These are phyloP conservation scores for Novumbra hubbsi DNA, from an alignment of 2,797 vertebrate species.

Conservation along the genomic window DNA sequence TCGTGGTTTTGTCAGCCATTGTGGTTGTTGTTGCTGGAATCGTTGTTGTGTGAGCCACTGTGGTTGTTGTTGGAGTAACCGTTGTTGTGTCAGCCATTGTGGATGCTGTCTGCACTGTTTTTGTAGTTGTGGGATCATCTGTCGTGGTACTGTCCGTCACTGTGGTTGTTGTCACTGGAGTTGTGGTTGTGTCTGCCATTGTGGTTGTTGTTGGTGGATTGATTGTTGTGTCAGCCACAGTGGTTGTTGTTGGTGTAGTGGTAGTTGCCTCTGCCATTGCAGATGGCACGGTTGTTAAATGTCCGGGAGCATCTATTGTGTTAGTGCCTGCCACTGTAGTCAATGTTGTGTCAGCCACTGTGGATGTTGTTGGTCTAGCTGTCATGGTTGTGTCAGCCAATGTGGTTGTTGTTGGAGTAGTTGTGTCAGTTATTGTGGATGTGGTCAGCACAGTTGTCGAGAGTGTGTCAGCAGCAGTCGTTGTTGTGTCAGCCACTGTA, in stretches of 20 bases:
- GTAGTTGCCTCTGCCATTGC: too few species aligned
- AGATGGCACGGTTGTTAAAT: too few species aligned
- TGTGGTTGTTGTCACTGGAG: background rate
- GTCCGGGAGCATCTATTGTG: background rate
- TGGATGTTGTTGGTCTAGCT: background rate
- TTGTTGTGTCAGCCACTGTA: too few species aligned
- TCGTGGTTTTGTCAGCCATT: too few species aligned
- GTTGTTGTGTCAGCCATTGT: background rate
- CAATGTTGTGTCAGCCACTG: too few species aligned
- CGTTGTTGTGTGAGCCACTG: background rate
- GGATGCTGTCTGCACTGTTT: background rate
- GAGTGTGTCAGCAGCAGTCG: background rate
- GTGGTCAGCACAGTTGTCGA: too few species aligned
- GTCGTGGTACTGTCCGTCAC: background rate
- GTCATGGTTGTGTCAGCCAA: too few species aligned
- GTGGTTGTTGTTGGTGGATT: background rate
- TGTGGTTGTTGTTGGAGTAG: too few species aligned
- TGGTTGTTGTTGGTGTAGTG: background rate
- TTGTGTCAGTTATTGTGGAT: background rate
- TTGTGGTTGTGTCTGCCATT: background rate
- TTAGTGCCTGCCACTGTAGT: too few species aligned
- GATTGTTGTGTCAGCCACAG: background rate
- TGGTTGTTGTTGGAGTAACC: background rate
- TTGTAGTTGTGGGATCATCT: background rate
- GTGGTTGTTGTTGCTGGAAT: too few species aligned